A percentile compares a stretch with the other conserved stretches of the same genome.
These are phyloP conservation scores for Nothocercus nigrocapillus DNA, from an alignment of 2,113 vertebrate genomes.

Conservation along the genomic window DNA sequence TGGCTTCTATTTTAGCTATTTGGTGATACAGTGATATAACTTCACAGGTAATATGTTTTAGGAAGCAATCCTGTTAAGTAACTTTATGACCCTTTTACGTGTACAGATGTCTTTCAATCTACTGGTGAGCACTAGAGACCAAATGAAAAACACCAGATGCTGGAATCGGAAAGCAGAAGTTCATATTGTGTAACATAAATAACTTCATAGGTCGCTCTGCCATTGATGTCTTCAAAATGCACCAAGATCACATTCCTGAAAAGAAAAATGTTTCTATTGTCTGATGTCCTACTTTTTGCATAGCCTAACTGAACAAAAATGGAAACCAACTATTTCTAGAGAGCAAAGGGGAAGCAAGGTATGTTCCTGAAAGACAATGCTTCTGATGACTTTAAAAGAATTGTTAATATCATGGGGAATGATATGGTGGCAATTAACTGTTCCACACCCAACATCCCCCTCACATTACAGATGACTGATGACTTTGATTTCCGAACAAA, in stretches of 20 bases:
- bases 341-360: not conserved
- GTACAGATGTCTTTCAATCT: not conserved
- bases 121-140: not conserved
- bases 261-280: conserved; percentile 14
- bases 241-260: not conserved
- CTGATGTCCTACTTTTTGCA: not conserved
- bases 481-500: not conserved
- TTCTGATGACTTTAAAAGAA: not conserved
- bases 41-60: not conserved
- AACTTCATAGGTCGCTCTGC: not conserved
- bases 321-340: conserved; percentile 23
- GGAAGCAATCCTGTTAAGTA: not conserved
- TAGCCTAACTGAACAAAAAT: conserved; percentile 1
- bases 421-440: not conserved
- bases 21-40: not conserved
- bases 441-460: not conserved
- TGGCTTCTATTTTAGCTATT: not conserved
- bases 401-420: not conserved
- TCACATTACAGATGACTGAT: not conserved
- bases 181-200: not conserved
- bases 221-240: not conserved
- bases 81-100: not conserved
- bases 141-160: not conserved
- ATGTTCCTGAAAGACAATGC: not conserved
- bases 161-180: not conserved